Conservation (phyloP, 2,888 invertebrate species). For the Hypomecis atomaria region DNA sequence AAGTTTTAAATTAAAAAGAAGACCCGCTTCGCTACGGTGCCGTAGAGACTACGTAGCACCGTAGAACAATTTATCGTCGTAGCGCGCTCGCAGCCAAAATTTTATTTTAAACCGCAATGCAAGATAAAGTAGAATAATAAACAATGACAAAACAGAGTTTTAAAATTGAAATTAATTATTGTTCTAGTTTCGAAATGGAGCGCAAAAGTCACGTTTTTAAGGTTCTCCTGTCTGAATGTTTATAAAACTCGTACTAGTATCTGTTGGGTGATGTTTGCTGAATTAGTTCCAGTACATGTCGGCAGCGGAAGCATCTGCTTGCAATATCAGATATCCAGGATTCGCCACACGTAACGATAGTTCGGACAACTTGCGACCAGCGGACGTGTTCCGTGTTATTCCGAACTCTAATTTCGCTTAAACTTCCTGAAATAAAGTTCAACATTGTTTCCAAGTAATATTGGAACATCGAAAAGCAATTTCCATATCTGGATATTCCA, state of each 20-base stretch:
- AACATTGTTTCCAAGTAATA: slow-evolving; percentile 34
- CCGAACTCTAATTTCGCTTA: slow-evolving; percentile 23
- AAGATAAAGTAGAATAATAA: slow-evolving; percentile 6
- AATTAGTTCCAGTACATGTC: slow-evolving; percentile 23
- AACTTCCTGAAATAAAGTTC: slow-evolving; percentile 24
- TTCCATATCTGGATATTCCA: slow-evolving; percentile 15
- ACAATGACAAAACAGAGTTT: neutral
- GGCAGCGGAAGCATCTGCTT: slow-evolving; percentile 36
- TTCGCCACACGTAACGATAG: slow-evolving; percentile 47
- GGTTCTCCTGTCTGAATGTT: slow-evolving; percentile 13
- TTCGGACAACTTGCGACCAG: slow-evolving; percentile 44
- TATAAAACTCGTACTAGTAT: slow-evolving; percentile 20
- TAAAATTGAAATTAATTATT: slow-evolving; percentile 5
- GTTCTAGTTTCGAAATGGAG: neutral
- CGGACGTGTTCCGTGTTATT: slow-evolving; percentile 23
- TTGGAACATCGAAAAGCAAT: slow-evolving; percentile 18
- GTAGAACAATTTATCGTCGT: slow-evolving; percentile 25
- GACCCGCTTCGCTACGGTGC: slow-evolving; percentile 18
- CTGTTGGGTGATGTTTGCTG: slow-evolving; percentile 11
- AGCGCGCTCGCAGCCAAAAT: slow-evolving; percentile 21
- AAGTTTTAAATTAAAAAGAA: slow-evolving; percentile 28
- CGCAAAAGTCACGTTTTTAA: slow-evolving; percentile 8
- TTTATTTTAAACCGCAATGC: slow-evolving; percentile 8
- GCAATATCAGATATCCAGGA: slow-evolving; percentile 42
- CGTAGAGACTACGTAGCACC: slow-evolving; percentile 22